phyloP scores from a whole-genome alignment of 1,140 invertebrate species.

The Pogonomyrmex barbatus region DNA sequence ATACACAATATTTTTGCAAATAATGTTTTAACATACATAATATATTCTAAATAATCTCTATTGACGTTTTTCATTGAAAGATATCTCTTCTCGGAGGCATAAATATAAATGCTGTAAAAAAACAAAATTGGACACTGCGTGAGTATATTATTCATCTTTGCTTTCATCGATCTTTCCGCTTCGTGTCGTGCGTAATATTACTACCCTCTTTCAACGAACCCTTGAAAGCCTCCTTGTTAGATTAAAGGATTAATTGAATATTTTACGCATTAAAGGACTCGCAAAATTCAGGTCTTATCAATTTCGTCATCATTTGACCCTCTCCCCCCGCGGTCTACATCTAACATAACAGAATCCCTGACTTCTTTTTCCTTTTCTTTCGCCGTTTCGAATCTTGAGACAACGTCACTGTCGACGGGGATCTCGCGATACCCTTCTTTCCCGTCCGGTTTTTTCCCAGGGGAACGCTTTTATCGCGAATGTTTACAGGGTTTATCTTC shows the following conservation, averaged over 20 bases:
- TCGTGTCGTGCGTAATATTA: slow-evolving; percentile 5
- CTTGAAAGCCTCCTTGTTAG: slow-evolving; percentile 26
- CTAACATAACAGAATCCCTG: not conserved
- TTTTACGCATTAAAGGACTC: slow-evolving; percentile 31
- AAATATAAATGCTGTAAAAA: not conserved
- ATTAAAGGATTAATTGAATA: slow-evolving; percentile 53
- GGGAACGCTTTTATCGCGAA: slow-evolving; percentile 72
- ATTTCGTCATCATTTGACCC: slow-evolving; percentile 14
- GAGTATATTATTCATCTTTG: slow-evolving; percentile 5
- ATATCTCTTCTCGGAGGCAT: not conserved
- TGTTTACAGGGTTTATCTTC: slow-evolving; percentile 77
- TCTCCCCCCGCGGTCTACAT: slow-evolving; percentile 1
- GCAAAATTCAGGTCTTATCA: not conserved
- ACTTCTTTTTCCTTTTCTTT: not conserved
- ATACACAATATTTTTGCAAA: not conserved
- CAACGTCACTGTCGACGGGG: slow-evolving; percentile 39
- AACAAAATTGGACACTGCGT: not conserved
- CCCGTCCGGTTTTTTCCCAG: slow-evolving; percentile 42
- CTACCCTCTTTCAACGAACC: not conserved
- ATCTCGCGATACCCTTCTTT: slow-evolving; percentile 58
- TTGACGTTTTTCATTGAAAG: not conserved
- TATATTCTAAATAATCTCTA: not conserved
- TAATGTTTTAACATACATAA: not conserved
- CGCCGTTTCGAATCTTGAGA: slow-evolving; percentile 59
- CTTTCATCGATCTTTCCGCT: slow-evolving; percentile 13